Evolutionary conservation across 2,888 invertebrate genomes (phyloP), one percentile per base, ranked within the genome.

Genomic region (Spatulosminthurus flaviceps): DNA sequence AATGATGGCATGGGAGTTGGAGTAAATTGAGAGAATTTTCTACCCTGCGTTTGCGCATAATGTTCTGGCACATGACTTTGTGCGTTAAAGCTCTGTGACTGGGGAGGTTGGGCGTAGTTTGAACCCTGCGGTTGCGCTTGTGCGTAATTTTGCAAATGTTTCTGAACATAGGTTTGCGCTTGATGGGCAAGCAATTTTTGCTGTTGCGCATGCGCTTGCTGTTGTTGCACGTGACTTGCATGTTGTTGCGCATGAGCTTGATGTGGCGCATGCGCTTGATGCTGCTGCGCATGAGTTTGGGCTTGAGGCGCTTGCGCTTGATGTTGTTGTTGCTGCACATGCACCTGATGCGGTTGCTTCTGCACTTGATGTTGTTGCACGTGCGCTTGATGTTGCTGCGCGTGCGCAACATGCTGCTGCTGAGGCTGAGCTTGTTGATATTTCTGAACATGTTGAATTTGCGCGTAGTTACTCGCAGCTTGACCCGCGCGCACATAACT

Each of bases 11-110:
- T 51, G 43, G 76, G 69, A 24, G 81, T 75, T 73, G 80, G 60
- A 72, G 79, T 79, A 74, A 73, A 77, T 70, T 66, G 42, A n/a
- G 77, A 77, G 28, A 67, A 77, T 43, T 21, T 34, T 16, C 73
- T 13, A 51, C 51, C 51, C 51, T 51, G 51, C 51, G 51, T 19
- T 11, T 13, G 51, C 16, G 19, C 51, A 51, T 51, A 51, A 51
- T 51, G 51, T 19, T 11, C n/a, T 16, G 5, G 51, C 51, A 16
- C n/a, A 19, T 51, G 51, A 51, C 51, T 51, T 51, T 51, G 51
- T 16, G 51, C 4, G 16, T n/a, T 51, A 16, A 51, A 51, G 51
- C 51, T 51, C 51, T 51, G 51, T 51, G 51, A 51, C 4, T 51
- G n/a, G 51, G n/a, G 9, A 26, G 28, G 22, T 41, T 41, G 41